Conservation (phyloP, 1,140 invertebrate species). For the Venustaconcha ellipsiformis region DNA sequence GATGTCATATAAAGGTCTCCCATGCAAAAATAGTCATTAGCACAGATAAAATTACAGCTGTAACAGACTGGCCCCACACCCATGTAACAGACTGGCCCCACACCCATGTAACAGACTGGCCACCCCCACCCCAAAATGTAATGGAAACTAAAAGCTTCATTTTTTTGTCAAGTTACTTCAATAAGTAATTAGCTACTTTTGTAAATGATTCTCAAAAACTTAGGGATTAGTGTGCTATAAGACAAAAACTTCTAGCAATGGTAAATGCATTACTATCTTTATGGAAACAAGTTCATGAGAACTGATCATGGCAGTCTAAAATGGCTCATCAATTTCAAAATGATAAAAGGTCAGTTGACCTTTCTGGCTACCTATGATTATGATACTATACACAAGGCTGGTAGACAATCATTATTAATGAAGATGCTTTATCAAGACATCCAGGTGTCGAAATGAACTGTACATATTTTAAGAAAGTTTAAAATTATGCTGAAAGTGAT, state of each 20-base stretch:
- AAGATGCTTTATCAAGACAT: too few species aligned
- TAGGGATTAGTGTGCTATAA: slow-evolving; percentile 2
- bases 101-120: too few species aligned
- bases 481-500: too few species aligned
- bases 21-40: slow-evolving; percentile 2
- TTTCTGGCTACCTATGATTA: too few species aligned
- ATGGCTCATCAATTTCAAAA: slow-evolving; percentile 10
- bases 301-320: slow-evolving; percentile 2
- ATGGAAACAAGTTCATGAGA: slow-evolving; percentile 3
- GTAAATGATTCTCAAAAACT: slow-evolving; percentile 6
- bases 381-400: too few species aligned
- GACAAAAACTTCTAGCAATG: slow-evolving; percentile 8
- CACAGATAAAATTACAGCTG: too few species aligned
- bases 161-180: slow-evolving; percentile 5
- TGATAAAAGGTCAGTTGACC: neutral
- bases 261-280: neutral
- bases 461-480: too few species aligned
- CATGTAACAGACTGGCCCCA: too few species aligned
- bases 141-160: slow-evolving; percentile 5
- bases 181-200: slow-evolving; percentile 9
- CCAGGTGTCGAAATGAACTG: too few species aligned
- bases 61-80: too few species aligned
- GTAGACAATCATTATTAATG: too few species aligned
- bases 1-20: neutral
- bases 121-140: slow-evolving; percentile 7